Conservation (phyloP, 1,140 invertebrate species). For the Frieseomelitta varia region DNA sequence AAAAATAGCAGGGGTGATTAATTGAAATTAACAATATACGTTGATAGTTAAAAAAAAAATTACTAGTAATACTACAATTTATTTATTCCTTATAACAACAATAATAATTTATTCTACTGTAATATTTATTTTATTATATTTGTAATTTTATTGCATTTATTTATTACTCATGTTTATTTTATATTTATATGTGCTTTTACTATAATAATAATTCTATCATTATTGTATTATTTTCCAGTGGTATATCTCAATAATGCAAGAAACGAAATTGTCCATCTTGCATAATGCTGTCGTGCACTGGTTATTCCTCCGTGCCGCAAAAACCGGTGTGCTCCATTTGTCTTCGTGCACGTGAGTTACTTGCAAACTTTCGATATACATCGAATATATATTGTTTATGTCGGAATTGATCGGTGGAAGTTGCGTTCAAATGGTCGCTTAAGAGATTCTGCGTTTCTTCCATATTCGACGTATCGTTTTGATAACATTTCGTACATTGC, state of each 20-base stretch:
- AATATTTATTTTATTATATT: too few species aligned
- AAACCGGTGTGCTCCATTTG: slow-evolving; percentile 6
- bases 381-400: slow-evolving; percentile 15
- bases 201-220: neutral
- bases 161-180: too few species aligned
- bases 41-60: neutral
- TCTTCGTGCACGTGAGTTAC: slow-evolving; percentile 12
- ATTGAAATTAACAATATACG: neutral
- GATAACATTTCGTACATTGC: too few species aligned
- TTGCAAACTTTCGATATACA: slow-evolving; percentile 2
- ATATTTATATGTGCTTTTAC: too few species aligned
- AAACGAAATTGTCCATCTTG: neutral
- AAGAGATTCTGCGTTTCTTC: neutral
- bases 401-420: neutral
- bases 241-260: neutral
- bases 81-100: too few species aligned
- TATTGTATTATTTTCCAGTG: neutral
- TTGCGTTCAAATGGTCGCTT: neutral
- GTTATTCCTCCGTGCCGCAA: neutral
- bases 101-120: too few species aligned
- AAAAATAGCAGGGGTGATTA: neutral
- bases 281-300: neutral
- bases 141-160: too few species aligned
- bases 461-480: neutral
- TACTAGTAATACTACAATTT: too few species aligned